These are phyloP conservation scores for Diarsia rubi DNA, from an alignment of 2,888 invertebrate species.

Conservation along the genomic window DNA sequence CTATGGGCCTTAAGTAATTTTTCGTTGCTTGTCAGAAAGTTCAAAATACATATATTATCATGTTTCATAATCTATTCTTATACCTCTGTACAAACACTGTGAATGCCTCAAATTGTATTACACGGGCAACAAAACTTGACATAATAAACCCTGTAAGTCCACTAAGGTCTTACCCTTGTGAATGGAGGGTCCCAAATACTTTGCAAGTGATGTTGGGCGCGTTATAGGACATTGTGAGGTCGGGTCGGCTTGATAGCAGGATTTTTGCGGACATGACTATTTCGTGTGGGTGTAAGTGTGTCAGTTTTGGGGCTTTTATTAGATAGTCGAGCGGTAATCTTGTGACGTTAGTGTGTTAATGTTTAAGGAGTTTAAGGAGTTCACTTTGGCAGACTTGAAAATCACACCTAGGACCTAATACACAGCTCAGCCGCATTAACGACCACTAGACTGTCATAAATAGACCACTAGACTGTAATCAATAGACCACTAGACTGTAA, in stretches of 20 bases:
- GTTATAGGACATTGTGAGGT: conserved; percentile 41
- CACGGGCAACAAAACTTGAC: conserved; percentile 48
- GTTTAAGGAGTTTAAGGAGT: too few relatives aligned
- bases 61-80: neutral
- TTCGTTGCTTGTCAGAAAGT: neutral
- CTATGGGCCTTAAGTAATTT: too few relatives aligned
- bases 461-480: too few relatives aligned
- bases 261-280: conserved; percentile 42
- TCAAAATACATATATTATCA: neutral
- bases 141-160: conserved; percentile 52
- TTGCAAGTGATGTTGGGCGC: conserved; percentile 40
- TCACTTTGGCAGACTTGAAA: too few relatives aligned
- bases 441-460: too few relatives aligned
- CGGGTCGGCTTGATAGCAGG: conserved; percentile 10
- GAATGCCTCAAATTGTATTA: conserved; percentile 38
- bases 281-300: conserved; percentile 16
- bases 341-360: neutral
- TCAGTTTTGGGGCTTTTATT: conserved; percentile 8
- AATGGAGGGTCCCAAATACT: conserved; percentile 58
- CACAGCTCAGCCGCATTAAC: too few relatives aligned
- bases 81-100: conserved; percentile 15
- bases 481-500: too few relatives aligned
- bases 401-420: too few relatives aligned
- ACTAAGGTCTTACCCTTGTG: conserved; percentile 47
- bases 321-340: conserved; percentile 1